Base-by-base conservation (phyloP, 2,888 invertebrate species). In the Callimorpha dominula region DNA sequence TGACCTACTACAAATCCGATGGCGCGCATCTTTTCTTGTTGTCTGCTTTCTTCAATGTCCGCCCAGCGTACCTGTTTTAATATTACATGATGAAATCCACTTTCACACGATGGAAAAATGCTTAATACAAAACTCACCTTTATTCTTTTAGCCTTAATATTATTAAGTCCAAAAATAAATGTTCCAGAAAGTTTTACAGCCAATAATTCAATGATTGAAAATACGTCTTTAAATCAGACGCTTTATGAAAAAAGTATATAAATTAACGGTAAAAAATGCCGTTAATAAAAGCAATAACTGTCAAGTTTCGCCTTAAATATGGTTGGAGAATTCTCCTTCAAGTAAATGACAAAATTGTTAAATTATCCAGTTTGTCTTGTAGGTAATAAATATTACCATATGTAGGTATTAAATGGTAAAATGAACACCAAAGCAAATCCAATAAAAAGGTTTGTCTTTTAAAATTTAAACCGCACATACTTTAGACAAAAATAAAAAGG, bases 1-100 rank as follows among this genome's bases (percentile, higher is more conserved):
- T 99, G 99, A 0, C 99, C 99, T 75, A 99, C 99, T 70, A 99
- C 99, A 95, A 99, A 99, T 42, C 99, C 99, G 79, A 99, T 97
- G 46, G 98, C 99, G 70, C 99, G 97, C 97, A 99, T 98, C 95
- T 99, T 98, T 91, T 98, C 98, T 95, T 99, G 99, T 87, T 98
- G 96, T 87, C 98, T 98, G 89, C 97, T 96, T 93, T 99, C 99
- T 96, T 99, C 99, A 89, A 99, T 96, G 94, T 99, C 99, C 68
- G 99, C 99, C 99, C 99, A 99, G 87, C 99, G 97, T 85, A 99
- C 99, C 99, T 99, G 94, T 94, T 93, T 92, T 88, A 94, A 93
- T 89, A 93, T 86, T 91, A 92, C 77, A 90, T 88, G 91, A 93
- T 94, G 86, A 93, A 93, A 89, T 85, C 86, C 88, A 74, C 76